phyloP scores from a whole-genome alignment of 2,888 invertebrate genomes.

The Microctonus hyperodae region DNA sequence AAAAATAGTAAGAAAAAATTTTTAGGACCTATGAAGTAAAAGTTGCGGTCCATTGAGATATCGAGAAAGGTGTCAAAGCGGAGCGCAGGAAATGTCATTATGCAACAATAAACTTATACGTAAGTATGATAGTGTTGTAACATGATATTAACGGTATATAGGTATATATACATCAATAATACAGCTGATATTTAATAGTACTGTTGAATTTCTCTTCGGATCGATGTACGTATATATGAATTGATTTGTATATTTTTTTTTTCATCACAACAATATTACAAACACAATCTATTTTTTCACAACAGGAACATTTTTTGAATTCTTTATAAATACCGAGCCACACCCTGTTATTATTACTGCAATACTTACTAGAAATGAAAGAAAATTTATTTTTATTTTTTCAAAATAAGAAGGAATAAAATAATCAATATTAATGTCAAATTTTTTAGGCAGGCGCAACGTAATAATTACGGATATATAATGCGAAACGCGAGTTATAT shows the following conservation, averaged over 20 bases:
- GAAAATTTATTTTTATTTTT: too few relatives aligned
- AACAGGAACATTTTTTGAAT: not conserved
- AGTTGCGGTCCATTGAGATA: not conserved
- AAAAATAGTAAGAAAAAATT: not conserved
- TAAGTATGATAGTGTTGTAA: conserved; percentile 11
- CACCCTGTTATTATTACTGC: not conserved
- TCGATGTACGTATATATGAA: not conserved
- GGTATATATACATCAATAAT: not conserved
- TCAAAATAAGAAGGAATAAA: not conserved
- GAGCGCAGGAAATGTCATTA: conserved; percentile 7
- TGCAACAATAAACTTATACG: conserved; percentile 16
- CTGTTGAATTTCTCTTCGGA: conserved; percentile 1
- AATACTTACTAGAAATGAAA: not conserved
- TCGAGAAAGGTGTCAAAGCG: not conserved
- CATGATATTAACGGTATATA: not conserved
- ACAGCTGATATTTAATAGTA: not conserved
- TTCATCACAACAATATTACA: not conserved
- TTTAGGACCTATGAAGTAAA: not conserved
- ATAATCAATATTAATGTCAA: conserved; percentile 4
- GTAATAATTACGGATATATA: conserved; percentile 28
- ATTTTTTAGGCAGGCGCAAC: conserved; percentile 17
- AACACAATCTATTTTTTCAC: not conserved
- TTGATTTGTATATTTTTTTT: not conserved
- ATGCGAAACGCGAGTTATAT: conserved; percentile 36
- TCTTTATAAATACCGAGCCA: not conserved